Evolutionary conservation across 2,888 invertebrate genomes (phyloP).

Genomic region (Cotesia congregata): DNA sequence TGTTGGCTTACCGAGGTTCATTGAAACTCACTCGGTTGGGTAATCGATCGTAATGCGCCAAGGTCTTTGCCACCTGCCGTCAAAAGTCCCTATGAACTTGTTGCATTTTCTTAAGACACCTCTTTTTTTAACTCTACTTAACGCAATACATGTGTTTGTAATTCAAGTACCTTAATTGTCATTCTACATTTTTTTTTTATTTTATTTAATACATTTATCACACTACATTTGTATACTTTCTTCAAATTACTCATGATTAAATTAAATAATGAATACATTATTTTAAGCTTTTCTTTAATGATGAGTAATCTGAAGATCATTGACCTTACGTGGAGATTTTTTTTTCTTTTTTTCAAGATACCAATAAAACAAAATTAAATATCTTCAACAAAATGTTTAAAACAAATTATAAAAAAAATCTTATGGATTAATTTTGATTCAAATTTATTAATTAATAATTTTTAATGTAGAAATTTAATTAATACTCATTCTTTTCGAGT

Average conservation of each 20-base stretch:
- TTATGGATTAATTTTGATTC: too few species aligned
- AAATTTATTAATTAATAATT: too few species aligned
- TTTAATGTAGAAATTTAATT: too few species aligned
- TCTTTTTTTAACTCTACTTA: slow-evolving; percentile 7
- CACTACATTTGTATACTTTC: neutral
- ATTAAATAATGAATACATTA: neutral
- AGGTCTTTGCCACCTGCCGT: slow-evolving; percentile 65
- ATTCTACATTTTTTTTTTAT: neutral
- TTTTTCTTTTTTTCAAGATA: too few species aligned
- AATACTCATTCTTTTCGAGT: too few species aligned
- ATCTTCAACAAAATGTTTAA: too few species aligned
- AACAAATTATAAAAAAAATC: too few species aligned
- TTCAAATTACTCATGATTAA: neutral
- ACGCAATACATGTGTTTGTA: slow-evolving; percentile 5
- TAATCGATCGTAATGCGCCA: slow-evolving; percentile 63
- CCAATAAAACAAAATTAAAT: too few species aligned
- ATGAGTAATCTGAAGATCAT: too few species aligned
- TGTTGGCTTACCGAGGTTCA: slow-evolving; percentile 18
- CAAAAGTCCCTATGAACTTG: slow-evolving; percentile 32
- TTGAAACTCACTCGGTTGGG: slow-evolving; percentile 57
- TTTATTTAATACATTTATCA: neutral
- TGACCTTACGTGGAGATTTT: too few species aligned
- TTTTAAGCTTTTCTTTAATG: neutral
- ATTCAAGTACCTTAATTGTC: neutral
- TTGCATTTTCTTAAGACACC: slow-evolving; percentile 34